A percentile compares a stretch with the other conserved stretches of the same genome.
phyloP scores from a whole-genome alignment of 2,888 invertebrate species.

The Coremacera marginata region DNA sequence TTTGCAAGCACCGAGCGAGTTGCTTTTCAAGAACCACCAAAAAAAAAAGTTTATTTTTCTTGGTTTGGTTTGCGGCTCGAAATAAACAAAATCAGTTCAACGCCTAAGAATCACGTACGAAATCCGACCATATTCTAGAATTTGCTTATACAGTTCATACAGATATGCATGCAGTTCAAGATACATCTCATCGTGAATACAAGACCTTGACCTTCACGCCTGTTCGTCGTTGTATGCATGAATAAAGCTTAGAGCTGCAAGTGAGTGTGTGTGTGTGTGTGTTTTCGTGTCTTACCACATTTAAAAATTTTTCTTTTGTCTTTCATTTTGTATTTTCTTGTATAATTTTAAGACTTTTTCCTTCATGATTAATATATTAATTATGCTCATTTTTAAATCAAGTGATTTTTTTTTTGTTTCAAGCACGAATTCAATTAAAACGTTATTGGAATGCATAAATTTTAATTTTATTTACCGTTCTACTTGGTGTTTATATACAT shows the following conservation, averaged over 20 bases:
- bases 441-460: too few relatives aligned
- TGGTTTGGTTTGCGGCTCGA: neutral
- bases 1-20: neutral
- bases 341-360: too few relatives aligned
- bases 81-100: conserved; percentile 14
- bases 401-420: too few relatives aligned
- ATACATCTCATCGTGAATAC: neutral
- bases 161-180: neutral
- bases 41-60: conserved; percentile 14
- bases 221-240: too few relatives aligned
- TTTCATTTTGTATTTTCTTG: too few relatives aligned
- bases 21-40: neutral
- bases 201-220: conserved; percentile 21
- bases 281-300: neutral
- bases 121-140: neutral
- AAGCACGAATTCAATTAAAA: too few relatives aligned
- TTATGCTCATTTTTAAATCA: too few relatives aligned
- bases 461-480: too few relatives aligned
- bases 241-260: too few relatives aligned
- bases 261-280: neutral
- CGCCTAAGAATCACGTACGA: conserved; percentile 28
- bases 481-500: too few relatives aligned
- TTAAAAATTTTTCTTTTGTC: too few relatives aligned
- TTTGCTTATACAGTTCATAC: neutral
- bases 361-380: too few relatives aligned